phyloP scores from a whole-genome alignment of 2,888 invertebrate species.

The Cabera pusaria region DNA sequence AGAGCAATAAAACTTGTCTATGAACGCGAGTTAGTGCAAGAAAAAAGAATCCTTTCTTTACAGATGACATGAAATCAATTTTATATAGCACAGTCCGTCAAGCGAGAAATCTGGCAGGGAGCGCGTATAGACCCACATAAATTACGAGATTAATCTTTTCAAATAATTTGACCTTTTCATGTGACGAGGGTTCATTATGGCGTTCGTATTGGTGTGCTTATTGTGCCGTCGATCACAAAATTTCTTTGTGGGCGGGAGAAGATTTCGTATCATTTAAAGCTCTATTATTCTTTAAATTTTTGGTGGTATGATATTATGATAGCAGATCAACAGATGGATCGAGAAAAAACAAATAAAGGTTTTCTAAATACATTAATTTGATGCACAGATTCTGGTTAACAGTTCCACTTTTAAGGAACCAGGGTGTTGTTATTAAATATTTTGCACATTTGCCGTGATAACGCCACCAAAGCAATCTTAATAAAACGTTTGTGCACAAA shows the following conservation, averaged over 20 bases:
- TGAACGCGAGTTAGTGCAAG: conserved; percentile 27
- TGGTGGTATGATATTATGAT: conserved; percentile 28
- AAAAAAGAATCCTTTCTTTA: conserved; percentile 40
- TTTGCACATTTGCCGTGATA: too few species aligned
- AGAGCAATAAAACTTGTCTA: conserved; percentile 29
- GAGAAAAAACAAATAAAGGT: too few species aligned
- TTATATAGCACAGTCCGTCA: conserved; percentile 62
- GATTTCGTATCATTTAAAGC: conserved; percentile 45
- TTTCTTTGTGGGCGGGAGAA: conserved; percentile 65
- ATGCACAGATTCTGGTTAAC: too few species aligned
- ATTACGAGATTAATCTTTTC: conserved; percentile 82
- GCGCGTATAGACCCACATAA: conserved; percentile 73
- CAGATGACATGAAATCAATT: conserved; percentile 64
- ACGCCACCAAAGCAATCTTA: too few species aligned
- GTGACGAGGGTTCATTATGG: conserved; percentile 82
- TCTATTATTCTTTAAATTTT: conserved; percentile 34
- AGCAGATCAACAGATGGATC: conserved; percentile 10
- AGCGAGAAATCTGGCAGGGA: conserved; percentile 69
- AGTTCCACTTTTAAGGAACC: too few species aligned
- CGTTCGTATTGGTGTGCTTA: conserved; percentile 76
- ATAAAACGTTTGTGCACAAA: conserved; percentile 4
- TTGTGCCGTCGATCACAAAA: conserved; percentile 79
- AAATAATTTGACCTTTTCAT: conserved; percentile 83
- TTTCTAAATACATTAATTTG: too few species aligned
- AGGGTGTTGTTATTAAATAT: too few species aligned